These are phyloP conservation scores for Aleadryas rufinucha DNA, from an alignment of 2,113 vertebrate genomes.

Conservation along the genomic window DNA sequence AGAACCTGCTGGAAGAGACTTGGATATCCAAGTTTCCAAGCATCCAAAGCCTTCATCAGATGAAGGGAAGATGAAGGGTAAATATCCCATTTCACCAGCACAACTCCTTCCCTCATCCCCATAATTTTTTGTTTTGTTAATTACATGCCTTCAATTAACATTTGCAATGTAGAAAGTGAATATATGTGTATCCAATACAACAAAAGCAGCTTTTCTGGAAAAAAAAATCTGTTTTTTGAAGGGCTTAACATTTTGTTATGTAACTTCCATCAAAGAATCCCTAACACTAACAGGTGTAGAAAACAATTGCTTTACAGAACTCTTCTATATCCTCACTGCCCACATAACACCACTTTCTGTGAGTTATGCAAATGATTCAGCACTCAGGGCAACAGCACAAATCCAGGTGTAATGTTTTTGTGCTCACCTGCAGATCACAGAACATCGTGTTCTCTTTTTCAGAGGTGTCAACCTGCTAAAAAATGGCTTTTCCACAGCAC, in stretches of 20 bases:
- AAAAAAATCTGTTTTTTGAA: not conserved
- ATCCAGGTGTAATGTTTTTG: not conserved
- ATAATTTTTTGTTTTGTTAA: conserved; percentile 33
- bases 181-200: not conserved
- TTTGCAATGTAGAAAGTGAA: conserved; percentile 43
- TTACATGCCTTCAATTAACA: conserved; percentile 2
- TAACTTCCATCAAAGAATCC: not conserved
- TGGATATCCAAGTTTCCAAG: not conserved
- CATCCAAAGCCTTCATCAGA: not conserved
- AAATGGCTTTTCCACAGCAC: not conserved
- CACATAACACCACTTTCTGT: not conserved
- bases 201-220: not conserved
- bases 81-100: not conserved
- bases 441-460: not conserved
- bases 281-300: not conserved
- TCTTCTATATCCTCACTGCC: not conserved
- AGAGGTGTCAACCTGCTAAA: not conserved
- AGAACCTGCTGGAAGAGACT: not conserved
- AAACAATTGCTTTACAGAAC: not conserved
- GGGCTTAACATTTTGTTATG: not conserved
- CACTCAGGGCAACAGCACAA: not conserved
- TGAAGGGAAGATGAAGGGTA: not conserved
- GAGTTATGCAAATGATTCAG: not conserved
- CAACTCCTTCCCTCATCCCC: not conserved
- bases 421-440: conserved; percentile 11